These are phyloP conservation scores for Ceyx margarethae DNA, from an alignment of 2,113 vertebrate genomes.

Conservation along the genomic window DNA sequence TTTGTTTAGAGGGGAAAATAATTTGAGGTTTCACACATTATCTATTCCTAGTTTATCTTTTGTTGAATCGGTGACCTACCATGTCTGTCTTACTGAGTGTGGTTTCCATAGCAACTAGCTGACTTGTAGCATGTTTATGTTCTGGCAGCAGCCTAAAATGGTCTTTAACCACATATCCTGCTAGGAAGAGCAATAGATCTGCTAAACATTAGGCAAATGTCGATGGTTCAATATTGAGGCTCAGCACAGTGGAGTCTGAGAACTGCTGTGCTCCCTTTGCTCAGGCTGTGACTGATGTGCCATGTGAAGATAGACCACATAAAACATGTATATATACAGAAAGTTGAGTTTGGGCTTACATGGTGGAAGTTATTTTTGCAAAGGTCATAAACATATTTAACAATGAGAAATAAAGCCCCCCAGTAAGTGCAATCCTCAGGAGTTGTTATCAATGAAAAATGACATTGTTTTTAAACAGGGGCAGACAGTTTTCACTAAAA, in stretches of 20 bases:
- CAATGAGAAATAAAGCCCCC: neutral
- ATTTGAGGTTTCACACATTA: neutral
- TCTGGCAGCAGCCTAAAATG: neutral
- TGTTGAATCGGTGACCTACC: neutral
- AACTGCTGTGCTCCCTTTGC: neutral
- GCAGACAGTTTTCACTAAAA: neutral
- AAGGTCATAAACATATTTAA: neutral
- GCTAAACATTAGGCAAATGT: neutral
- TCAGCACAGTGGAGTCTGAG: neutral
- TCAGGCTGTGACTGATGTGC: neutral
- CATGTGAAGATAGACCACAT: accelerated
- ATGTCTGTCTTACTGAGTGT: neutral
- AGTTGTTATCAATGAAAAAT: neutral
- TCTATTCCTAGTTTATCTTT: neutral
- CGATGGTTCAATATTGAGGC: accelerated
- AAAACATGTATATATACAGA: accelerated
- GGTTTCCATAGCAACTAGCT: neutral
- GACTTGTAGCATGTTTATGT: neutral
- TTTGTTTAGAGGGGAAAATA: neutral
- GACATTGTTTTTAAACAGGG: neutral
- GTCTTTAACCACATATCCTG: neutral
- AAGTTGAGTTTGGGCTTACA: neutral
- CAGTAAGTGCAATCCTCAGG: neutral
- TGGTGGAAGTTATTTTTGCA: neutral
- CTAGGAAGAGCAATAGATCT: neutral